phyloP scores from a whole-genome alignment of 2,888 invertebrate genomes.

The Callosobruchus maculatus region DNA sequence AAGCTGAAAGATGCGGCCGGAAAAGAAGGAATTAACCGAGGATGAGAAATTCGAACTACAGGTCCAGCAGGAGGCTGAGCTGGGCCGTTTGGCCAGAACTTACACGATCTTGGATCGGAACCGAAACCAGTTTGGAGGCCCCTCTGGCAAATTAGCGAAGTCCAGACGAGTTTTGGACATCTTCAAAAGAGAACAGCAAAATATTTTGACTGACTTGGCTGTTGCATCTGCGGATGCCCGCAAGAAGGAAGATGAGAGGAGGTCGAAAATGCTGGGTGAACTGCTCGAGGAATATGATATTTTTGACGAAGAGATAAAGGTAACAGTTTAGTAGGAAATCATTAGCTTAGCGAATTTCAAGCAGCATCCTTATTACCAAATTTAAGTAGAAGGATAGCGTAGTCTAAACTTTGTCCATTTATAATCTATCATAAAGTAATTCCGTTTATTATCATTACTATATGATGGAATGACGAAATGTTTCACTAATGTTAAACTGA shows the following conservation, averaged over 20 bases:
- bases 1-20: constrained; percentile 15
- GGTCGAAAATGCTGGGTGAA: constrained; percentile 52
- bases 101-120: constrained; percentile 71
- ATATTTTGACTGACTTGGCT: constrained; percentile 60
- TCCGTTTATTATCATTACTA: too few species aligned
- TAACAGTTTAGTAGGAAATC: background rate
- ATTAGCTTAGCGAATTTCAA: too few species aligned
- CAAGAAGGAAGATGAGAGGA: constrained; percentile 53
- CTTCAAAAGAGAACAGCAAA: constrained; percentile 61
- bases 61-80: constrained; percentile 72
- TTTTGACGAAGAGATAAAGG: constrained; percentile 42
- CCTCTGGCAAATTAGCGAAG: constrained; percentile 55
- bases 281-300: constrained; percentile 57
- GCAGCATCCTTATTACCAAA: too few species aligned
- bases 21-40: constrained; percentile 39
- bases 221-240: constrained; percentile 58
- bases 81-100: constrained; percentile 67
- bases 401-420: too few species aligned
- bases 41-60: constrained; percentile 67
- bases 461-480: too few species aligned
- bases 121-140: constrained; percentile 61
- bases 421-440: too few species aligned
- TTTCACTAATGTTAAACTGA: too few species aligned
- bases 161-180: constrained; percentile 60
- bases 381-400: too few species aligned